Percentiles rank a stretch among this genome's conserved stretches.
Conservation (phyloP, 2,888 invertebrate species). For the Drosophila neonasuta region DNA sequence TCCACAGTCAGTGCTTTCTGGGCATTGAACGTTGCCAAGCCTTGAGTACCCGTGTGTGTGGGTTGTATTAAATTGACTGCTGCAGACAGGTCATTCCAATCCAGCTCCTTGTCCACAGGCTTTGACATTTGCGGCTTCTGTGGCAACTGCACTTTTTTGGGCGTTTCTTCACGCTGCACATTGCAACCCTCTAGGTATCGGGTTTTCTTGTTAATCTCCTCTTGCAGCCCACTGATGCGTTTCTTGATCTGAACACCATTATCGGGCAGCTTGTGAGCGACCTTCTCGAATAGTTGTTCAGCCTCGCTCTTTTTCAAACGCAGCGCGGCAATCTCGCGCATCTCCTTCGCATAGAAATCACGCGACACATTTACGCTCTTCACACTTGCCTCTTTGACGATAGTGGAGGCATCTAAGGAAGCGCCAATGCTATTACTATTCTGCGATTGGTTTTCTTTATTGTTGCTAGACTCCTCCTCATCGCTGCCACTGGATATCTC, state of each 20-base stretch:
- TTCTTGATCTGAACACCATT: constrained; percentile 85
- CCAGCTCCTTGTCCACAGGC: constrained; percentile 36
- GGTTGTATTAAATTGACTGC: constrained; percentile 80
- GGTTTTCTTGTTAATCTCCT: constrained; percentile 82
- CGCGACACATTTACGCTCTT: constrained; percentile 59
- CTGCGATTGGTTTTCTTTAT: constrained; percentile 46
- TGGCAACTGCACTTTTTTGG: not conserved
- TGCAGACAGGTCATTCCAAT: constrained; percentile 80
- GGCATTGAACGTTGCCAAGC: constrained; percentile 86
- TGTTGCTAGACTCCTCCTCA: constrained; percentile 31
- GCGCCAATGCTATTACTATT: not conserved
- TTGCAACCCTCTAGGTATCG: constrained; percentile 82
- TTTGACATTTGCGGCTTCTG: constrained; percentile 19
- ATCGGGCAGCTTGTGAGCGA: constrained; percentile 84
- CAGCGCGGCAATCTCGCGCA: constrained; percentile 82
- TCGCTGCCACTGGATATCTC: constrained; percentile 70
- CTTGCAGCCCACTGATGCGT: constrained; percentile 83
- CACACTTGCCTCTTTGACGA: constrained; percentile 15
- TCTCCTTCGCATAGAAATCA: constrained; percentile 82
- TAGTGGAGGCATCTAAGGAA: constrained; percentile 1
- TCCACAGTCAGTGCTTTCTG: constrained; percentile 88
- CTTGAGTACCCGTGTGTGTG: constrained; percentile 82
- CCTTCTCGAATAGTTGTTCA: constrained; percentile 69
- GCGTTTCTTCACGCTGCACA: not conserved
- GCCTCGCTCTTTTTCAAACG: constrained; percentile 82